These are phyloP conservation scores for Yponomeuta cagnagella DNA, from an alignment of 2,888 invertebrate genomes.

Conservation along the genomic window DNA sequence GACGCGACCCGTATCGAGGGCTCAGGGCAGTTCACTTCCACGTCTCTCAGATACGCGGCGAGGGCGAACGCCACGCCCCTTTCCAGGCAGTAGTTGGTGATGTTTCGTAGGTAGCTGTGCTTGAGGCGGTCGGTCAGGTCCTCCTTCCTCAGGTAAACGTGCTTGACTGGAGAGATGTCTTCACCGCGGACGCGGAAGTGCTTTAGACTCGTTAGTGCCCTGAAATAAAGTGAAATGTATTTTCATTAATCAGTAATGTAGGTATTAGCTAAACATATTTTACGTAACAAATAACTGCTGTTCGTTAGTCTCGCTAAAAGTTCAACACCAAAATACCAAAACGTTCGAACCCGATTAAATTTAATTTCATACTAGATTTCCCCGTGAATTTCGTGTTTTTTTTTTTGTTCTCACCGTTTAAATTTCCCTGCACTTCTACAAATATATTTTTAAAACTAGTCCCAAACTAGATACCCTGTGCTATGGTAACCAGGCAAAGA, in stretches of 20 bases:
- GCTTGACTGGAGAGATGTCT: conserved; percentile 83
- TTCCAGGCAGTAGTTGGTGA: conserved; percentile 80
- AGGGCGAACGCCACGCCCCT: conserved; percentile 81
- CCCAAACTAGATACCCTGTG: too few species aligned
- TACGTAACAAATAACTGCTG: too few species aligned
- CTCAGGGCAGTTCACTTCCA: conserved; percentile 79
- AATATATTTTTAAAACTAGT: too few species aligned
- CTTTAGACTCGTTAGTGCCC: conserved; percentile 57
- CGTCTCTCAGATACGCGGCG: conserved; percentile 80
- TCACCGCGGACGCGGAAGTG: conserved; percentile 75
- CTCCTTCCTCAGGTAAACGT: conserved; percentile 78
- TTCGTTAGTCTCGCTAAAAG: too few species aligned
- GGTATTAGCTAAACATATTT: too few species aligned
- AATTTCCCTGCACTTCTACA: too few species aligned
- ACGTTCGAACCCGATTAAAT: too few species aligned
- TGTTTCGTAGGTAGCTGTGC: conserved; percentile 72
- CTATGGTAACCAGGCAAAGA: too few species aligned
- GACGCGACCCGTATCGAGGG: conserved; percentile 85
- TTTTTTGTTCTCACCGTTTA: too few species aligned
- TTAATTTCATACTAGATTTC: too few species aligned
- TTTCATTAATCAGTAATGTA: neutral
- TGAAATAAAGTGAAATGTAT: conserved; percentile 30
- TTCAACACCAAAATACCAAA: too few species aligned
- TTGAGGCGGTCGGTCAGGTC: conserved; percentile 64
- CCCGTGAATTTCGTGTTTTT: too few species aligned